Percentiles rank a stretch among this genome's conserved stretches.
Evolutionary conservation across 2,113 vertebrate genomes (phyloP).

Genomic region (Cochlearius cochlearius): DNA sequence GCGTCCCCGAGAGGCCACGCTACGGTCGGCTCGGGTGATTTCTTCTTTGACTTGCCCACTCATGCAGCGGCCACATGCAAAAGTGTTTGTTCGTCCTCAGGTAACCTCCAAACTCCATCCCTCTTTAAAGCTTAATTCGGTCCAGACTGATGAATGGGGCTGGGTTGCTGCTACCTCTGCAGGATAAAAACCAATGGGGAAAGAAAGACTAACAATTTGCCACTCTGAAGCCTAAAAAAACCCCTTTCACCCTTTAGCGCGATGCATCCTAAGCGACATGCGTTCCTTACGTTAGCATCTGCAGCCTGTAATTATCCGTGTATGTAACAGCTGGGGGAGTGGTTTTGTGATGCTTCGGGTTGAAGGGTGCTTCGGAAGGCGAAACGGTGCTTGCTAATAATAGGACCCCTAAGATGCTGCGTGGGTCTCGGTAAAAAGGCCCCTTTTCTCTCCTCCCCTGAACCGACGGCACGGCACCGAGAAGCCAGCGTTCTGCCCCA

Average conservation of each 20-base stretch:
- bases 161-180: background rate
- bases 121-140: background rate
- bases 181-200: background rate
- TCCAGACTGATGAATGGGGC: background rate
- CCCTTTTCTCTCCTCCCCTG: background rate
- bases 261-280: background rate
- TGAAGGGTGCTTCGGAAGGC: conserved; percentile 11
- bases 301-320: conserved; percentile 43
- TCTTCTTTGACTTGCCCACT: background rate
- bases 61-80: background rate
- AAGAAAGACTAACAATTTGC: background rate
- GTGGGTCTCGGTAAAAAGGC: background rate
- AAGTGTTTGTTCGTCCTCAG: background rate
- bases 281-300: conserved; percentile 20
- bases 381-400: conserved; percentile 42
- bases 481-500: background rate
- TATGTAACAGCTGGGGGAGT: conserved; percentile 6
- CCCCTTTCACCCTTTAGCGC: background rate
- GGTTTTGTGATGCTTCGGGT: background rate
- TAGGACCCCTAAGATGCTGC: background rate
- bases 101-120: background rate
- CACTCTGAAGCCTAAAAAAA: background rate
- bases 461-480: rapidly evolving
- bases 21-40: rapidly evolving
- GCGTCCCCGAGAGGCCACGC: background rate